A percentile compares a stretch with the other conserved stretches of the same genome.
phyloP scores from a whole-genome alignment of 2,797 vertebrate species.

The Lacerta agilis region DNA sequence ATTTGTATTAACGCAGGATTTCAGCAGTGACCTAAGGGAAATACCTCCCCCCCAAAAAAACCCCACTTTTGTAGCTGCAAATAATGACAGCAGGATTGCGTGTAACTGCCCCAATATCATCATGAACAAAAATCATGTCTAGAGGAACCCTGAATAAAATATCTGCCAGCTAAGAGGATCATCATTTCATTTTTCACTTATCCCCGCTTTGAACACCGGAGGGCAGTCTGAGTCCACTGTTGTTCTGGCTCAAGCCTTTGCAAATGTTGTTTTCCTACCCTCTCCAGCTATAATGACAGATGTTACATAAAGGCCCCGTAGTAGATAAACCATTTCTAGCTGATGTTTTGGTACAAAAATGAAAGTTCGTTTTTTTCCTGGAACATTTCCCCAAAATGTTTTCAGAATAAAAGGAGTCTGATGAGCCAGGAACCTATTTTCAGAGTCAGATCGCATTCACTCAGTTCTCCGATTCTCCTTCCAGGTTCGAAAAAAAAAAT shows the following conservation, averaged over 20 bases:
- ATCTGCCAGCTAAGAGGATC: too few species aligned
- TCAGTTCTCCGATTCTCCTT: background rate
- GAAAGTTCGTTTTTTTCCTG: background rate
- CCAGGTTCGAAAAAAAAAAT: background rate
- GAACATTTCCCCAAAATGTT: background rate
- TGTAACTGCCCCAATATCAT: too few species aligned
- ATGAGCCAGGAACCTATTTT: background rate
- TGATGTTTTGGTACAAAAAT: background rate
- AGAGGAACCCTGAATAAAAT: too few species aligned
- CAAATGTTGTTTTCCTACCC: background rate
- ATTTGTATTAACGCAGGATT: too few species aligned
- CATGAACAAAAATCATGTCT: too few species aligned
- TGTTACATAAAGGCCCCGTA: conserved; percentile 22
- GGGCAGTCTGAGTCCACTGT: conserved; percentile 48
- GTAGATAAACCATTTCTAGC: background rate
- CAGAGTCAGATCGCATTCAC: background rate
- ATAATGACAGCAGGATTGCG: too few species aligned
- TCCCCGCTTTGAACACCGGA: conserved; percentile 52
- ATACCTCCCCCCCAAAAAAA: too few species aligned
- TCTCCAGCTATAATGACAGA: background rate
- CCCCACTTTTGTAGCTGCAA: too few species aligned
- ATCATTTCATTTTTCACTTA: background rate
- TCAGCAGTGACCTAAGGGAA: too few species aligned
- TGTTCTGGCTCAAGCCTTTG: rapidly evolving
- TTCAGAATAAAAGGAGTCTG: background rate